These are phyloP conservation scores for Lanistes nyassanus DNA, from an alignment of 1,140 invertebrate genomes.

Conservation along the genomic window DNA sequence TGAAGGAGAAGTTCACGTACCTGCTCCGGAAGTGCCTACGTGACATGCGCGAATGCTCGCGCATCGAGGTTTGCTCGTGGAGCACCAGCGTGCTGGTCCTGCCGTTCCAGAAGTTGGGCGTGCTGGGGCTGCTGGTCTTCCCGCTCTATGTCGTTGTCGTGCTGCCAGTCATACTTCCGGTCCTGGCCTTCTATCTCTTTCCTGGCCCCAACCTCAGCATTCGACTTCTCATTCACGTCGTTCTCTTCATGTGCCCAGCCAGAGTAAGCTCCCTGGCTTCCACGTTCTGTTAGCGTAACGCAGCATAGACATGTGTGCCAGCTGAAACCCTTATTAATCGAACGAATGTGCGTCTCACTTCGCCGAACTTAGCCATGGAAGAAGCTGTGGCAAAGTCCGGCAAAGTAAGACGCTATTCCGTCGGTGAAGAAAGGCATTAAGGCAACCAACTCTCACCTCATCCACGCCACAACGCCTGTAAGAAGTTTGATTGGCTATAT, in stretches of 20 bases:
- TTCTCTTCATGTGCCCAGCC: slow-evolving; percentile 41
- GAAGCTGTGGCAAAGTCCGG: too few relatives aligned
- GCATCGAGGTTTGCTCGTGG: slow-evolving; percentile 24
- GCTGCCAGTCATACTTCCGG: slow-evolving; percentile 35
- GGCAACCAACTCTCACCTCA: too few relatives aligned
- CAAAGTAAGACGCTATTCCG: too few relatives aligned
- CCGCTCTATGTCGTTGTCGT: slow-evolving; percentile 36
- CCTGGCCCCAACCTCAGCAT: slow-evolving; percentile 37
- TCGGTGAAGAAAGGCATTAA: too few relatives aligned
- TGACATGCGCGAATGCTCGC: slow-evolving; percentile 47
- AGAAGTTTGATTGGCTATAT: too few relatives aligned
- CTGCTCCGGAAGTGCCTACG: slow-evolving; percentile 43
- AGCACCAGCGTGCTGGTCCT: slow-evolving; percentile 21
- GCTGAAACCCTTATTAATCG: too few relatives aligned
- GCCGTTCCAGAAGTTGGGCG: slow-evolving; percentile 34
- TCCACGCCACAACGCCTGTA: too few relatives aligned
- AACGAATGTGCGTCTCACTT: too few relatives aligned
- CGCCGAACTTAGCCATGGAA: too few relatives aligned
- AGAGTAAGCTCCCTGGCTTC: slow-evolving; percentile 1
- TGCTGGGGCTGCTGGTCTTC: slow-evolving; percentile 41
- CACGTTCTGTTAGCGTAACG: too few relatives aligned
- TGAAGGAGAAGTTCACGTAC: slow-evolving; percentile 39
- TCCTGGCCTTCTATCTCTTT: slow-evolving; percentile 43
- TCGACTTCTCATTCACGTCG: slow-evolving; percentile 37
- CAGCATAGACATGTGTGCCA: too few relatives aligned